phyloP scores from a whole-genome alignment of 2,113 vertebrate genomes.

The Apaloderma vittatum region DNA sequence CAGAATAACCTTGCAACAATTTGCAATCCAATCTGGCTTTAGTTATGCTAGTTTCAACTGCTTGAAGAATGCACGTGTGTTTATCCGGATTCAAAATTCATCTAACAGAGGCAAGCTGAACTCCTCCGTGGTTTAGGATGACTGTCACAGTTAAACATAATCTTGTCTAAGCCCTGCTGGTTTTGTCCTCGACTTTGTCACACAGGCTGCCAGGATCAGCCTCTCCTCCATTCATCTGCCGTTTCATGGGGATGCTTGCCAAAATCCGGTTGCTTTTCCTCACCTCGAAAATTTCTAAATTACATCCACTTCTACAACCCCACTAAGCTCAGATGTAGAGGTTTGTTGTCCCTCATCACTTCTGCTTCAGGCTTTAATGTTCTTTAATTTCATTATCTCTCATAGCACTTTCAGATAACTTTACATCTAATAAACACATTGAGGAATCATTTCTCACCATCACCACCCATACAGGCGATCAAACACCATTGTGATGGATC shows the following conservation, averaged over 20 bases:
- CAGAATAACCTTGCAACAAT: background rate
- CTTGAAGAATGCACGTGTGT: background rate
- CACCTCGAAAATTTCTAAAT: background rate
- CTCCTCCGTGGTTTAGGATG: background rate
- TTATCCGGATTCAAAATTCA: background rate
- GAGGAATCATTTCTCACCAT: background rate
- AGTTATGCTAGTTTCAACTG: background rate
- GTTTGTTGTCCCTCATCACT: background rate
- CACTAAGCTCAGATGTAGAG: background rate
- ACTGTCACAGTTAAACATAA: background rate
- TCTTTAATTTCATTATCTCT: background rate
- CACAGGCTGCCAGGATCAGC: background rate
- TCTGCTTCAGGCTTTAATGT: background rate
- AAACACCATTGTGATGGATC: background rate
- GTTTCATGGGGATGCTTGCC: background rate
- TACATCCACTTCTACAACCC: background rate
- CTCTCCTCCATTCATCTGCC: background rate
- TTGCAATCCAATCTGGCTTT: background rate
- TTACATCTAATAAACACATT: background rate
- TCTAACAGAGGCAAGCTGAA: background rate
- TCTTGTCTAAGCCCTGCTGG: background rate
- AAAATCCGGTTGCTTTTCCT: background rate
- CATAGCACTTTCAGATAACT: background rate
- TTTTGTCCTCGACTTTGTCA: background rate
- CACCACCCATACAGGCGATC: background rate